These are phyloP conservation scores for Dicaeum eximium DNA, from an alignment of 2,113 vertebrate genomes.

Conservation along the genomic window DNA sequence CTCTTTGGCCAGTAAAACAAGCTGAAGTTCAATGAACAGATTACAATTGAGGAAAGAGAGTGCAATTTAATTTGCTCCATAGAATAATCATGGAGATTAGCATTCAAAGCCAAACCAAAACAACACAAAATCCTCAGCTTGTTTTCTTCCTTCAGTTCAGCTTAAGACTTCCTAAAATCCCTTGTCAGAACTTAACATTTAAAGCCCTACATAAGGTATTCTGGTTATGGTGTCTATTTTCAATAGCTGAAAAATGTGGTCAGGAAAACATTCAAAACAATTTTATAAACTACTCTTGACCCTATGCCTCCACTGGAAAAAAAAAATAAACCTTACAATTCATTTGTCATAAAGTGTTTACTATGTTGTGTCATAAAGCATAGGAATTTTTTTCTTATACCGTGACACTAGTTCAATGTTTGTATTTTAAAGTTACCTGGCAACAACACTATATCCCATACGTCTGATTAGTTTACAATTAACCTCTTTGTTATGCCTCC, in stretches of 20 bases:
- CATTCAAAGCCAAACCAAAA: background rate
- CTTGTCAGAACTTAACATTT: background rate
- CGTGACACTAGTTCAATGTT: background rate
- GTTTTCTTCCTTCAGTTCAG: background rate
- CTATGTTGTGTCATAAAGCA: background rate
- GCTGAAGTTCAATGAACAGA: background rate
- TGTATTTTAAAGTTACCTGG: background rate
- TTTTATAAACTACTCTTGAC: background rate
- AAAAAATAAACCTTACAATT: background rate
- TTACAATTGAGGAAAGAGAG: background rate
- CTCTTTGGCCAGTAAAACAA: background rate
- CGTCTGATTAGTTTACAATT: background rate
- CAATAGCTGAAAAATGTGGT: background rate
- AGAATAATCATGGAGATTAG: background rate
- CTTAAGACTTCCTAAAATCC: background rate
- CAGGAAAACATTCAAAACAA: background rate
- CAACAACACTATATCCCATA: background rate
- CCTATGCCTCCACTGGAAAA: background rate
- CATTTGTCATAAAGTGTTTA: background rate
- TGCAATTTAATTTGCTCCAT: background rate
- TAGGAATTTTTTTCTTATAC: background rate
- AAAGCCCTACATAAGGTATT: background rate
- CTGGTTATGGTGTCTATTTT: background rate
- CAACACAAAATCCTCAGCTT: background rate
- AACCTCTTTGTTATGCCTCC: background rate